Evolutionary conservation across 2,888 invertebrate species (phyloP).

Genomic region (Macaria liturata): DNA sequence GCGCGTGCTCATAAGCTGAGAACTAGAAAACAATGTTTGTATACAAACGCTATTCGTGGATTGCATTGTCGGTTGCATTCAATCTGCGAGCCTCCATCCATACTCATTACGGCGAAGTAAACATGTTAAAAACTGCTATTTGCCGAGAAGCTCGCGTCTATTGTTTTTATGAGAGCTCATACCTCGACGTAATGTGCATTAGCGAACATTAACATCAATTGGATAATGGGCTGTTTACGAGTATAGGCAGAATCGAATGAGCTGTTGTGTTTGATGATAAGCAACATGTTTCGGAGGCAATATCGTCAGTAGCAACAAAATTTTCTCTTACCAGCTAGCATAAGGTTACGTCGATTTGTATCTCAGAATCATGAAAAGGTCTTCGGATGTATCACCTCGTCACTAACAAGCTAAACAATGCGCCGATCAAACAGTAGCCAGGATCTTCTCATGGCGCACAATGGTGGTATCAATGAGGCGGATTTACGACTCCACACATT

Average conservation of each 20-base stretch:
- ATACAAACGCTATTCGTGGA: constrained; percentile 52
- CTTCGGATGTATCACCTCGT: constrained; percentile 49
- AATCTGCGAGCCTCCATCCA: constrained; percentile 22
- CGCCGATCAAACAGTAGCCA: constrained; percentile 50
- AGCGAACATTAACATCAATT: constrained; percentile 32
- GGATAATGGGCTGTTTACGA: constrained; percentile 20
- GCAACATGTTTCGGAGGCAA: too few species aligned
- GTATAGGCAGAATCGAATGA: constrained; percentile 6
- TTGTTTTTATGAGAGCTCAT: constrained; percentile 14
- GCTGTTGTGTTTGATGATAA: neutral
- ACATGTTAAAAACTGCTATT: constrained; percentile 5
- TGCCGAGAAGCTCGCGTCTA: constrained; percentile 6
- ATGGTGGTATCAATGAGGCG: constrained; percentile 62
- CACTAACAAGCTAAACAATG: constrained; percentile 56
- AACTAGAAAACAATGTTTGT: constrained; percentile 67
- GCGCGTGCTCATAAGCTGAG: constrained; percentile 63
- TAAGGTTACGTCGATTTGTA: too few species aligned
- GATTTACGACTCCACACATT: constrained; percentile 71
- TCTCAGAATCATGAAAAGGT: constrained; percentile 20
- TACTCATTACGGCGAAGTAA: constrained; percentile 11
- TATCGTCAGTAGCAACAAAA: too few species aligned
- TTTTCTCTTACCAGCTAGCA: too few species aligned
- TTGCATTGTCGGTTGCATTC: constrained; percentile 28
- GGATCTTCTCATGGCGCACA: constrained; percentile 59
- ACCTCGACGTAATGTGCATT: constrained; percentile 20